Percentiles rank a stretch among this genome's conserved stretches.
These are phyloP conservation scores for Thripadectes ignobilis DNA, from an alignment of 2,797 vertebrate species.

Conservation along the genomic window DNA sequence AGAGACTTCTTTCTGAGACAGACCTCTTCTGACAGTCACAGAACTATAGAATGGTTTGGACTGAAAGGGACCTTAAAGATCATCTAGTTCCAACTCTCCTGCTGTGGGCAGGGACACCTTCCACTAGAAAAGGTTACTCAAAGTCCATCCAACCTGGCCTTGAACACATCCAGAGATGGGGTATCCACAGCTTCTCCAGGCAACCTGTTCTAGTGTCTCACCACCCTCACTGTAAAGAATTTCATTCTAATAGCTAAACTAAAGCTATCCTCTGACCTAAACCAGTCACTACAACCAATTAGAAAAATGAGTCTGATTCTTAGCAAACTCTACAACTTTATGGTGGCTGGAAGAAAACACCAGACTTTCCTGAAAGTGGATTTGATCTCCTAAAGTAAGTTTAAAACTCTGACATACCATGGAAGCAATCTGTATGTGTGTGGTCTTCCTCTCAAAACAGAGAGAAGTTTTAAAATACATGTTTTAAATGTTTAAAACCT, in stretches of 20 bases:
- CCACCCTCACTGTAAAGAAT: neutral
- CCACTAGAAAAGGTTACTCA: neutral
- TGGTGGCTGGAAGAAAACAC: neutral
- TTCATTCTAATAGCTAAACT: neutral
- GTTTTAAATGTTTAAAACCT: neutral
- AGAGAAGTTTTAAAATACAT: rapidly evolving
- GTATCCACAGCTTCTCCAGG: neutral
- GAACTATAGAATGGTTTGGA: neutral
- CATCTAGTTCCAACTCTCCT: neutral
- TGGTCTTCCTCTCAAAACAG: neutral
- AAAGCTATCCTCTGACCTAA: neutral
- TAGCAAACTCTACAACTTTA: neutral
- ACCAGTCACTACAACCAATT: neutral
- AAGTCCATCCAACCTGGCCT: neutral
- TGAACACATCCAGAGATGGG: neutral
- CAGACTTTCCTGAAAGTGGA: neutral
- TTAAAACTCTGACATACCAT: neutral
- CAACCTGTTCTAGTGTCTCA: neutral
- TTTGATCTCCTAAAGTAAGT: neutral
- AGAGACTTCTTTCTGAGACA: neutral
- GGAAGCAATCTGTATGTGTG: neutral
- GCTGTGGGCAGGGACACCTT: neutral
- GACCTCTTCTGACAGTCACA: neutral
- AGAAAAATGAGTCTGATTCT: neutral
- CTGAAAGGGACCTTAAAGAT: neutral